Evolutionary conservation across 2,113 vertebrate species (phyloP).

Genomic region (Anseranas semipalmata): DNA sequence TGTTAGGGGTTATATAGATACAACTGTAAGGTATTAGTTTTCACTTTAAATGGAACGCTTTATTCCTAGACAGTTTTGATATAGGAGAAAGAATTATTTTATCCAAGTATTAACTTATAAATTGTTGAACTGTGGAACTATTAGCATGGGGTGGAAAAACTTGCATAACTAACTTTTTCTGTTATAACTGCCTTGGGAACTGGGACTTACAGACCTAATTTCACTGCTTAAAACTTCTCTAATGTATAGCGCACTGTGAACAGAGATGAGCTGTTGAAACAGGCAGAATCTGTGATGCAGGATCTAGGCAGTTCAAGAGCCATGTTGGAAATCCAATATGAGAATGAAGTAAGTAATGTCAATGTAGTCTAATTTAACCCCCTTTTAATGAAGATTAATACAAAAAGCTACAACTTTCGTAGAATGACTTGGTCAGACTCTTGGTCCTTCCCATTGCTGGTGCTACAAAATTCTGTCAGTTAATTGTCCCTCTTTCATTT

Average conservation of each 20-base stretch:
- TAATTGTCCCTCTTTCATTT: not conserved
- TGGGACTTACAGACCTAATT: constrained; percentile 32
- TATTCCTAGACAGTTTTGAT: not conserved
- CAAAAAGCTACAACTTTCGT: not conserved
- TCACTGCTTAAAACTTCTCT: constrained; percentile 44
- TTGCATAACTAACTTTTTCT: not conserved
- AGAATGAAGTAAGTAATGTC: constrained; percentile 92
- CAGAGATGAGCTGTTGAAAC: constrained; percentile 96
- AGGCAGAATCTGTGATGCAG: constrained; percentile 99
- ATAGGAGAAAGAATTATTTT: not conserved
- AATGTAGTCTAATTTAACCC: constrained; percentile 1
- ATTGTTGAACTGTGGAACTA: not conserved
- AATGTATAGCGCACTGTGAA: constrained; percentile 94
- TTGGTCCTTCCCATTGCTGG: not conserved
- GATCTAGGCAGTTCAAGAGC: constrained; percentile 97
- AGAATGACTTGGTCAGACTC: not conserved
- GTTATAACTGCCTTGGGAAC: constrained; percentile 34
- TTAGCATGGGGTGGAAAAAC: not conserved
- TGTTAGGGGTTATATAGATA: not conserved
- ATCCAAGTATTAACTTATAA: not conserved
- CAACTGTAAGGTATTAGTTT: not conserved
- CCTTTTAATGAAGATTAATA: not conserved
- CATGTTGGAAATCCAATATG: constrained; percentile 99
- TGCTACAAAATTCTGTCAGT: not conserved
- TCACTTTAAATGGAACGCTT: not conserved